Conservation (phyloP, 64 coral and sea anemone species). For the Montipora efflorescens region DNA sequence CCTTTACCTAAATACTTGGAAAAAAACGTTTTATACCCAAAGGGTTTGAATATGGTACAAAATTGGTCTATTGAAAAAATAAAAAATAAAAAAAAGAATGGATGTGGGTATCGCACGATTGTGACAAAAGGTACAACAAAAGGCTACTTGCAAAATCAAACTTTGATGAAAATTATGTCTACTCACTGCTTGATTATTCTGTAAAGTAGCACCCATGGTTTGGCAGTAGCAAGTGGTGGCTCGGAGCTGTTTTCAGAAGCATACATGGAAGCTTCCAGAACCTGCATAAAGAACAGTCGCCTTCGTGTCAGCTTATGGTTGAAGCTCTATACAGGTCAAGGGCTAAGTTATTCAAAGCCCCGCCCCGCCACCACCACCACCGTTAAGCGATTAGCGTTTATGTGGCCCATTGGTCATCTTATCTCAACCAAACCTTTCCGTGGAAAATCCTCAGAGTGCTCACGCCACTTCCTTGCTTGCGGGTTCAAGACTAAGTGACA, state of each 20-base stretch:
- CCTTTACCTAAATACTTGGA: no score
- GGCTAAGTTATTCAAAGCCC: not conserved
- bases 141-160: not conserved
- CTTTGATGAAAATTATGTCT: not conserved
- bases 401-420: not conserved
- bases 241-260: conserved; percentile 86
- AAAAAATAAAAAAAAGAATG: no score
- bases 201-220: conserved; percentile 95
- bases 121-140: no score
- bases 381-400: not conserved
- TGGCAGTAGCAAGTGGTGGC: conserved; percentile 90
- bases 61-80: no score
- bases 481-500: no score
- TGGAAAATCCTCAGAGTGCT: not conserved
- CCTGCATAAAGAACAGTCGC: conserved; percentile 34
- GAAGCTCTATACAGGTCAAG: no score
- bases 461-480: no score
- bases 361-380: no score
- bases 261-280: conserved; percentile 96
- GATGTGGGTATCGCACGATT: no score
- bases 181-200: conserved; percentile 88
- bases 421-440: not conserved
- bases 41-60: no score
- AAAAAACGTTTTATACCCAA: no score
- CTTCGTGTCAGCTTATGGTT: no score